phyloP scores from a whole-genome alignment of 2,797 vertebrate genomes.

The Thripadectes ignobilis region DNA sequence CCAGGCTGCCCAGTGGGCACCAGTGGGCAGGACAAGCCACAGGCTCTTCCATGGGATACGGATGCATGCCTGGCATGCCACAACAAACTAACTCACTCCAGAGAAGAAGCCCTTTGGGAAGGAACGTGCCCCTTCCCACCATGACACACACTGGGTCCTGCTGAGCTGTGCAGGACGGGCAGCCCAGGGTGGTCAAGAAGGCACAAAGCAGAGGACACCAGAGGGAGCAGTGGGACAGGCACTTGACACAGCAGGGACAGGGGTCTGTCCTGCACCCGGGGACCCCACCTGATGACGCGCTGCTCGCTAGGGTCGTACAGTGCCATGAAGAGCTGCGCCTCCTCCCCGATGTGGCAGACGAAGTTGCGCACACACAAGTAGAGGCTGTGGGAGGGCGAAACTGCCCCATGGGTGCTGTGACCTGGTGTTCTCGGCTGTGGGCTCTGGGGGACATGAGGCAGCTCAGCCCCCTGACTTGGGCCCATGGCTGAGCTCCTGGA shows the following conservation, averaged over 20 bases:
- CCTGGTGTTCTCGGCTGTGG: not conserved
- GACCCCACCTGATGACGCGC: slow-evolving; percentile 53
- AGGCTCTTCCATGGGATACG: fast-evolving
- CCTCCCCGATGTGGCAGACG: slow-evolving; percentile 66
- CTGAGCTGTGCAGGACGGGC: not conserved
- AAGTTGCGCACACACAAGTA: slow-evolving; percentile 66
- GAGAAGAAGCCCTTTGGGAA: not conserved
- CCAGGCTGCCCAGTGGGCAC: not conserved
- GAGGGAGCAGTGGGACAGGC: fast-evolving
- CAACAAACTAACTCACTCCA: fast-evolving
- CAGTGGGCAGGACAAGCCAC: not conserved
- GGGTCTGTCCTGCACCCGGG: fast-evolving
- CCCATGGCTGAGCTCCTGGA: not conserved
- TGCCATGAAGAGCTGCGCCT: slow-evolving; percentile 64
- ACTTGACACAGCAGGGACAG: fast-evolving
- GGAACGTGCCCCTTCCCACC: fast-evolving
- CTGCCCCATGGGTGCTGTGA: not conserved
- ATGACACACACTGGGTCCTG: fast-evolving
- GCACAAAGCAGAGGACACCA: fast-evolving
- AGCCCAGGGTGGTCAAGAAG: fast-evolving
- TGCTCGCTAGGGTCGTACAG: slow-evolving; percentile 61
- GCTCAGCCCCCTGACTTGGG: not conserved
- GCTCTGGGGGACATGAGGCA: not conserved
- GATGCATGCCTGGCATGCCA: not conserved
- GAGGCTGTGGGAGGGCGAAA: slow-evolving; percentile 39